Conservation (phyloP, 2,113 vertebrate species). For the Toxotes chatareus region DNA sequence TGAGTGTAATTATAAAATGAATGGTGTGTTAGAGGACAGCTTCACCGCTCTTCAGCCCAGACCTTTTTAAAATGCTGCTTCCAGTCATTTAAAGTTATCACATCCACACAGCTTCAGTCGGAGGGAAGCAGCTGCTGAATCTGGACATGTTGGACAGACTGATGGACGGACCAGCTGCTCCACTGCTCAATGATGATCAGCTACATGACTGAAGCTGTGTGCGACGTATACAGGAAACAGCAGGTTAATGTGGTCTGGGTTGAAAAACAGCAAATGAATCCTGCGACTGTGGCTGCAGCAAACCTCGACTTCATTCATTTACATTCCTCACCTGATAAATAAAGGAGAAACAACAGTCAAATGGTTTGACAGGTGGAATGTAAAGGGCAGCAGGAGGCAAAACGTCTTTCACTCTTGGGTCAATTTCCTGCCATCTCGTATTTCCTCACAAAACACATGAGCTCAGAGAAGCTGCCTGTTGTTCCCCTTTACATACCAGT, state of each 20-base stretch:
- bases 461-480: not conserved
- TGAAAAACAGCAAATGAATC: constrained; percentile 14
- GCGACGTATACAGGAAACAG: not conserved
- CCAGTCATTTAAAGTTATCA: not conserved
- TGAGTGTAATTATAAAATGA: not conserved
- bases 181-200: not conserved
- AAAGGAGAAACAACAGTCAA: constrained; percentile 57
- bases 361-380: not conserved
- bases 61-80: constrained; percentile 9
- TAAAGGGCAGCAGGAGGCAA: not conserved
- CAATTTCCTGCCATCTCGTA: not conserved
- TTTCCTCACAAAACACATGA: not conserved
- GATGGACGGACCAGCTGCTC: not conserved
- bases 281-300: not conserved
- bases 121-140: not conserved
- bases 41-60: constrained; percentile 27
- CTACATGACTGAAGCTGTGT: not conserved
- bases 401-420: not conserved
- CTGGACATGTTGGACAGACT: not conserved
- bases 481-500: constrained; percentile 46
- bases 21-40: not conserved
- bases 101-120: not conserved
- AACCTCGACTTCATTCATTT: constrained; percentile 8
- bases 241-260: constrained; percentile 5
- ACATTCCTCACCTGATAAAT: constrained; percentile 25